phyloP scores from a whole-genome alignment of 2,797 vertebrate species.

The Pseudochromis fuscus region DNA sequence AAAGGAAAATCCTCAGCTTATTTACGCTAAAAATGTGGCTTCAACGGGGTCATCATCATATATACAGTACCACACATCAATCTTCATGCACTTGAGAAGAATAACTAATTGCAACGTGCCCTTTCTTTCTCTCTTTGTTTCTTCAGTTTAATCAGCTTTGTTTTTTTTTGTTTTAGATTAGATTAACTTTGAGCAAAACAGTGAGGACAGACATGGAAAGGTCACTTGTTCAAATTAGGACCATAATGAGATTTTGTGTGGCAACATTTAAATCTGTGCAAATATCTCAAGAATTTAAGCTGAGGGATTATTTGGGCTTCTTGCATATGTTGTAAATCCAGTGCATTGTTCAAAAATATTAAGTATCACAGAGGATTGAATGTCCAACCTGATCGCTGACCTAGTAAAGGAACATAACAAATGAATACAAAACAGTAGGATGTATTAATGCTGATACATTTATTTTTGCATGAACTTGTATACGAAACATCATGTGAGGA shows the following conservation, averaged over 20 bases:
- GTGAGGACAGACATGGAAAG: conserved; percentile 22
- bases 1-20: conserved; percentile 1
- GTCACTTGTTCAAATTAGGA: conserved; percentile 17
- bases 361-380: background rate
- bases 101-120: conserved; percentile 31
- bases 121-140: conserved; percentile 15
- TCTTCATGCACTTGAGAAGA: background rate
- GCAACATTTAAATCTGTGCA: conserved; percentile 53
- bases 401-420: background rate
- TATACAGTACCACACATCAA: background rate
- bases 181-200: conserved; percentile 36
- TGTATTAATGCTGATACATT: conserved; percentile 25
- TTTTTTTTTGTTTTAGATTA: conserved; percentile 42
- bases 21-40: background rate
- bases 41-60: background rate
- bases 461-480: conserved; percentile 47
- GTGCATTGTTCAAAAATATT: background rate
- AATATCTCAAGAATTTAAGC: conserved; percentile 50
- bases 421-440: background rate
- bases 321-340: background rate
- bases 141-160: conserved; percentile 72
- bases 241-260: conserved; percentile 56
- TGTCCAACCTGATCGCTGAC: background rate
- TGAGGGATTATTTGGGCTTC: conserved; percentile 30
- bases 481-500: conserved; percentile 30